Conservation (phyloP, 2,888 invertebrate species). For the Cerastoderma edule region DNA sequence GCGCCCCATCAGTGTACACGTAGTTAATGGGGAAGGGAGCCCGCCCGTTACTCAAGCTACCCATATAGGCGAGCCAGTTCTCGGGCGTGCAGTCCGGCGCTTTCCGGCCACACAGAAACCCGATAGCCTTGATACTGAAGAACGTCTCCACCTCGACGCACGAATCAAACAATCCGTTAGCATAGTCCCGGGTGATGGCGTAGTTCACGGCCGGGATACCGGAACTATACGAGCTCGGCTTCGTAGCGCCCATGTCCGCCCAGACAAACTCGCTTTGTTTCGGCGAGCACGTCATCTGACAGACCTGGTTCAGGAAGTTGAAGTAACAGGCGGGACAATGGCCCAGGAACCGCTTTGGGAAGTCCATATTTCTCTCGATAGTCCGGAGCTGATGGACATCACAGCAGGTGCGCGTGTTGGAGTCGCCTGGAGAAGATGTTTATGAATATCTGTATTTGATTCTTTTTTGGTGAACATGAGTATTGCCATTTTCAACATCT, state of each 20-base stretch:
- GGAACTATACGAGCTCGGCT: constrained; percentile 20
- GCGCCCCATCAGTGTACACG: constrained; percentile 70
- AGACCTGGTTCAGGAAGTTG: constrained; percentile 93
- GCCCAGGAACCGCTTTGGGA: constrained; percentile 89
- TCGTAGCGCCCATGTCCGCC: constrained; percentile 83
- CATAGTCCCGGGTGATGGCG: constrained; percentile 89
- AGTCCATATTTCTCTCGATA: constrained; percentile 83
- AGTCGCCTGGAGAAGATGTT: constrained; percentile 34
- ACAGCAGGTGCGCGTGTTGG: constrained; percentile 78
- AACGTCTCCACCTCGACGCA: constrained; percentile 93
- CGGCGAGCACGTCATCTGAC: constrained; percentile 92
- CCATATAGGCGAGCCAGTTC: constrained; percentile 85
- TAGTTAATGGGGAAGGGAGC: constrained; percentile 83
- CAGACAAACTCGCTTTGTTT: constrained; percentile 90
- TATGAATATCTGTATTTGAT: too few species aligned
- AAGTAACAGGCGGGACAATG: constrained; percentile 95
- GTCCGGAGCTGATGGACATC: constrained; percentile 75
- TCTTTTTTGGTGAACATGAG: too few species aligned
- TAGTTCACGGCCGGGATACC: constrained; percentile 86
- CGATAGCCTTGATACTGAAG: constrained; percentile 89
- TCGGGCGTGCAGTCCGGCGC: constrained; percentile 89
- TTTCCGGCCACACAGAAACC: constrained; percentile 92
- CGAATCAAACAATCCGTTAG: constrained; percentile 90
- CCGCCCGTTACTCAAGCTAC: constrained; percentile 76
- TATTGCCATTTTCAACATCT: too few species aligned